Base-by-base conservation (phyloP, 2,797 vertebrate species). In the Etheostoma nigrum region DNA sequence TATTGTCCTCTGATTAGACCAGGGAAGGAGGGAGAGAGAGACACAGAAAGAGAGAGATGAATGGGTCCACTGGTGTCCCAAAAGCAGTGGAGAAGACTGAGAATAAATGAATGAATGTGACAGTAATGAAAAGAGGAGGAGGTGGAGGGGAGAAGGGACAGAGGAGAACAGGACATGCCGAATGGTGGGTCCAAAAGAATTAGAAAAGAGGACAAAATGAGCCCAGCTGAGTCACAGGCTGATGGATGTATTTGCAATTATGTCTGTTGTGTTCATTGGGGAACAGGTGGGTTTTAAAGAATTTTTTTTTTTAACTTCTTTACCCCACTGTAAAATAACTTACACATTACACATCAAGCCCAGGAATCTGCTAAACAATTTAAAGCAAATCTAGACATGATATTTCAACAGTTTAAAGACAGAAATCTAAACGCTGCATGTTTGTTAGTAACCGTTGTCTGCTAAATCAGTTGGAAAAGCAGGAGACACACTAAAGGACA, bases 41-140 rank as follows among this genome's bases (percentile, higher is more conserved):
- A 40, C 10, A 40, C 36, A 40, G 36, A 40, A 40, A 12, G 30
- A 16, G 67, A 73, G 45, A 78, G 76, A 85, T 88, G 79, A 91
- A 90, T 86, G 76, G 78, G 55, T 72, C 75, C 9, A 21, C 67
- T 69, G 67, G 85, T 80, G 67, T 86, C 86, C 85, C 15, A 23
- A 59, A 59, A 86, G 83, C 81, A 79, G 60, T 44, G 57, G 76
- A 71, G 82, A 84, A 77, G 71, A 83, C 74, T 44, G 77, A 73
- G 76, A 78, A 84, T 80, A 87, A 90, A 86, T 78, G 81, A 84
- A 86, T 88, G 85, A 88, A 88, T 79, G 79, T 84, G 73, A 86
- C 89, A 83, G 83, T 86, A 91, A 85, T 89, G 84, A 91, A 90
- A 89, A 85, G 85, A 74, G 78, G 77, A 63, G 76, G 80, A 33